phyloP scores from a whole-genome alignment of 1,140 invertebrate genomes.

The Megathymus violae region DNA sequence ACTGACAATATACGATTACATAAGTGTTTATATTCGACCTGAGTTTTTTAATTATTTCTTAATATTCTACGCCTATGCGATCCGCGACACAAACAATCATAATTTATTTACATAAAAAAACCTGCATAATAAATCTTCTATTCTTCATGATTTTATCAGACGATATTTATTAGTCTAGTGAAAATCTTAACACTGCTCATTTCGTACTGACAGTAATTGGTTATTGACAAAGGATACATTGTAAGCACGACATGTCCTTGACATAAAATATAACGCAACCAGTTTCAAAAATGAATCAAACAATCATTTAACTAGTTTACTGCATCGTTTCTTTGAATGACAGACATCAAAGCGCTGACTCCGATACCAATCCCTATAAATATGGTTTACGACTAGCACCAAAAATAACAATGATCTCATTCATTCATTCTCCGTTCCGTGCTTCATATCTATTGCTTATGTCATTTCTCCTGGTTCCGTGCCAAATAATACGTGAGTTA shows the following conservation, averaged over 20 bases:
- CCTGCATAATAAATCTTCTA: too few species aligned
- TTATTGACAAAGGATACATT: too few species aligned
- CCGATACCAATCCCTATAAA: constrained; percentile 22
- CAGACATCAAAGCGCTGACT: constrained; percentile 27
- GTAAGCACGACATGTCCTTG: neutral
- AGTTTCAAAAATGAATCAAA: constrained; percentile 9
- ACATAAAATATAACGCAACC: neutral
- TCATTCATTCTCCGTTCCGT: constrained; percentile 28
- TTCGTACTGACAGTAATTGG: too few species aligned
- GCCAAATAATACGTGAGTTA: constrained; percentile 21
- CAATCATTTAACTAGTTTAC: constrained; percentile 26
- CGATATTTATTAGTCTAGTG: too few species aligned
- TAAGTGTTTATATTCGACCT: too few species aligned
- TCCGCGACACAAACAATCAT: too few species aligned
- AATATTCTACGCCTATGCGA: too few species aligned
- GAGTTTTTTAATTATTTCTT: too few species aligned
- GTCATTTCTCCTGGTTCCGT: constrained; percentile 17
- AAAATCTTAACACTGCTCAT: too few species aligned
- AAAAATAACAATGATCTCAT: constrained; percentile 35
- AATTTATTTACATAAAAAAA: too few species aligned
- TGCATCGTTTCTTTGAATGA: constrained; percentile 30
- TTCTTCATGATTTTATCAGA: too few species aligned
- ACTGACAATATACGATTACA: too few species aligned
- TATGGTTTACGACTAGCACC: constrained; percentile 21
- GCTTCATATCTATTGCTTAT: constrained; percentile 29